Base-by-base conservation (phyloP, 2,113 vertebrate species). In the Natator depressus region DNA sequence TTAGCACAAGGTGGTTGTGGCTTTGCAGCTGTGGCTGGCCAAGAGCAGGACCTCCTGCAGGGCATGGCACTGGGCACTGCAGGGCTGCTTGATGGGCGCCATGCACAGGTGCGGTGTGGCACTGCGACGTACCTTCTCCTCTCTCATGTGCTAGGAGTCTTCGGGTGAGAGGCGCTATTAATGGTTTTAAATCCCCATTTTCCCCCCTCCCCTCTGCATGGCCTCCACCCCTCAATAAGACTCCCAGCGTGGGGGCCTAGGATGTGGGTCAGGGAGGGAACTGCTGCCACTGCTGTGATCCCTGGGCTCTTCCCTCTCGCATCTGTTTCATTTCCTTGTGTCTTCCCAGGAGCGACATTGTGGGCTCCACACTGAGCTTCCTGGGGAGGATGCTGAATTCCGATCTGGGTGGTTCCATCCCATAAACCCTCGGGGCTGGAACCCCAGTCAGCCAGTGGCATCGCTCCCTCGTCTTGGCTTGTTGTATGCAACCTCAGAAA, bases 81-180 rank as follows among this genome's bases (percentile, higher is more conserved):
- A 10, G 27, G 55, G 42, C 25, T 5, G 16, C 10, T 84, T 62
- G 17, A 46, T 0, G 0, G 25, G 5, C 0, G 1, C 24, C 42
- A 24, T 47, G 16, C 82, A 55, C 24, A 2, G 0, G 0, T 69
- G 35, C 25, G 0, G 0, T 0, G 38, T 38, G 11, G 80, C 8
- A 24, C n/a, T 24, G 24, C 38, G 20, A 46, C 42, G 47, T 29
- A 65, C 29, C 75, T 35, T 20, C 49, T 69, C n/a, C 76, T 69
- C 27, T 53, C 38, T 80, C 47, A 20, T 47, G 59, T 85, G 89
- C 76, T 75, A 79, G 55, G 27, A 38, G 13, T 72, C 65, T 6
- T 54, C 12, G 29, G n/a, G 29, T 17, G 31, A 65, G 65, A 27
- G 11, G 10, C 14, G 31, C 19, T 35, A 2, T 42, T 25, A 11